Evolutionary conservation across 2,888 invertebrate species (phyloP).

Genomic region (Cerceris rybyensis): DNA sequence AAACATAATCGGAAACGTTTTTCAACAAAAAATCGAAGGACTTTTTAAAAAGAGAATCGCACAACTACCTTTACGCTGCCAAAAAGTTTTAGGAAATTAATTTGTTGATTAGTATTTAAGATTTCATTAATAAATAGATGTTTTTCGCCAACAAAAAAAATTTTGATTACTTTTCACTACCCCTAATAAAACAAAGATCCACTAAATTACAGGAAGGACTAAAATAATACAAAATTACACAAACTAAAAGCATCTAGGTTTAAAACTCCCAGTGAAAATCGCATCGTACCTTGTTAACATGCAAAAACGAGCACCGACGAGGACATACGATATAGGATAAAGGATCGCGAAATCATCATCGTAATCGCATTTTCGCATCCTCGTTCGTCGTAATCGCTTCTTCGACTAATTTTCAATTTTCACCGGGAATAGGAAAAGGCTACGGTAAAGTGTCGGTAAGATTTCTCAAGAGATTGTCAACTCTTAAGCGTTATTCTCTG

Average conservation of each 20-base stretch:
- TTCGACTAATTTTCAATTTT: constrained; percentile 5
- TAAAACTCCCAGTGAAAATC: neutral
- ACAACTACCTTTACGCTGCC: no score
- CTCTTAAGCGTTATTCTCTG: neutral
- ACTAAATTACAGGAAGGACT: neutral
- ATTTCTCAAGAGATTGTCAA: constrained; percentile 19
- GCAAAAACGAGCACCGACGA: neutral
- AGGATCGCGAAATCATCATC: neutral
- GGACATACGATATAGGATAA: neutral
- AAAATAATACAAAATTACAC: neutral
- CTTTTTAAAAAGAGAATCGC: no score
- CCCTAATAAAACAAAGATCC: no score
- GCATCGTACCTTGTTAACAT: neutral
- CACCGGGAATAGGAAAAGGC: constrained; percentile 3
- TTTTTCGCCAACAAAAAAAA: no score
- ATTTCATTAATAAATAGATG: no score
- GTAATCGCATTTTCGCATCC: neutral
- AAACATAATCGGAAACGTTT: no score
- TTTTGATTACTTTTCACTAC: no score
- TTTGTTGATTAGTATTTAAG: no score
- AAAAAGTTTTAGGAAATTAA: no score
- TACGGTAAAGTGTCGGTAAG: neutral
- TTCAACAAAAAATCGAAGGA: no score
- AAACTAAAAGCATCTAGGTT: neutral
- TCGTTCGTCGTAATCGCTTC: neutral